Evolutionary conservation across 2,888 invertebrate species (phyloP), one percentile per base, ranked within the genome.

Genomic region (Euzetes globulus): DNA sequence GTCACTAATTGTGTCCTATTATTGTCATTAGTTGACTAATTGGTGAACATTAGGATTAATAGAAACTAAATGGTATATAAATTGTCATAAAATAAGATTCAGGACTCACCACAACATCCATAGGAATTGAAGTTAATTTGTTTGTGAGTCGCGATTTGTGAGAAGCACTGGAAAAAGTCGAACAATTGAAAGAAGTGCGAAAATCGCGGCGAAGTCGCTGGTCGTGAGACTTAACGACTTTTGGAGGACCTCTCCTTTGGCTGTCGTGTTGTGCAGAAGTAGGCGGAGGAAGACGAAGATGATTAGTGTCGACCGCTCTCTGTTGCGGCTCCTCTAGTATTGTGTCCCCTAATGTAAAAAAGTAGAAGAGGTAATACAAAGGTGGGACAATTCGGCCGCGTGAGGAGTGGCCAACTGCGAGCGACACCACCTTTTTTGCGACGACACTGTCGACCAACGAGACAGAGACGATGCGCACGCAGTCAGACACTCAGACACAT

Each of bases 341-440:
- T 37, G 63, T 63, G 63, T 63, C 63, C 63, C 63, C 63, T 63
- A 63, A 63, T n/a, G 17, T 27, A 17, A 63, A 33, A 60, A 63
- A 63, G 63, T 63, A 63, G 63, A 63, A 63, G 63, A 63, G 63
- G 63, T 63, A 63, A 63, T 33, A n/a, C 37, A 68, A 68, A 68
- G 68, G 68, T 68, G 68, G 68, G 41, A 68, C 68, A 68, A 15
- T 41, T 68, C n/a, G 63, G 63, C 63, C 63, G 63, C 3, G 33
- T 45, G 45, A 68, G 68, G 68, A 68, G 68, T 68, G 68, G 68
- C 68, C 68, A 68, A 68, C 6, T 17, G 33, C 1, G 22, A 68
- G 22, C 45, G 68, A 68, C 68, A 68, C 68, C 68, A 68, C 68
- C 68, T 68, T 68, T 68, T 68, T 45, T 68, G 68, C 41, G 37